phyloP scores from a whole-genome alignment of 2,113 vertebrate species.

The Aramus guarauna region DNA sequence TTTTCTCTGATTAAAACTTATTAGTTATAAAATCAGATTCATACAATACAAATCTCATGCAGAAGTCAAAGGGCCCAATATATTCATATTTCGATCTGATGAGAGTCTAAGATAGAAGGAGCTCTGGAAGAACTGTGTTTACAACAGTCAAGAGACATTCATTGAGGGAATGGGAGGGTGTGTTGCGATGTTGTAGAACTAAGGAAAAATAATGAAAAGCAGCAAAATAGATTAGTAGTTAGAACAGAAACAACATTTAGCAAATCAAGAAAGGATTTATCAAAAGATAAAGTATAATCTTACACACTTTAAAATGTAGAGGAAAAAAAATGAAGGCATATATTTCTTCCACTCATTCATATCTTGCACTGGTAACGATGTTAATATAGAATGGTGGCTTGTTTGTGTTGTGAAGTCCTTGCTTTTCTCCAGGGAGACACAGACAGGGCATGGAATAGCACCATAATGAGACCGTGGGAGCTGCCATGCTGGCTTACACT shows the following conservation, averaged over 20 bases:
- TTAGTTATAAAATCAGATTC: neutral
- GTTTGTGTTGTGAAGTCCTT: neutral
- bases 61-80: neutral
- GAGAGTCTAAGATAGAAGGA: neutral
- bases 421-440: neutral
- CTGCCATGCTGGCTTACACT: neutral
- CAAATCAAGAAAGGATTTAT: neutral
- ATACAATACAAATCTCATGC: neutral
- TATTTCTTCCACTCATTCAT: neutral
- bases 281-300: neutral
- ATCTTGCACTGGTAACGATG: neutral
- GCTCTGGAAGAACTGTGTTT: neutral
- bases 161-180: neutral
- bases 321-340: neutral
- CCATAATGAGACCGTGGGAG: neutral
- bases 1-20: neutral
- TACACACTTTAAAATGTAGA: neutral
- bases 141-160: neutral
- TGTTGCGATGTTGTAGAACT: neutral
- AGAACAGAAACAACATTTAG: neutral
- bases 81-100: neutral
- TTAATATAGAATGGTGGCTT: neutral
- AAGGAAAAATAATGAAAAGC: neutral
- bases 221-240: neutral
- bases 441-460: neutral